Evolutionary conservation across 2,888 invertebrate genomes (phyloP).

Genomic region (Drosophila antonietae): DNA sequence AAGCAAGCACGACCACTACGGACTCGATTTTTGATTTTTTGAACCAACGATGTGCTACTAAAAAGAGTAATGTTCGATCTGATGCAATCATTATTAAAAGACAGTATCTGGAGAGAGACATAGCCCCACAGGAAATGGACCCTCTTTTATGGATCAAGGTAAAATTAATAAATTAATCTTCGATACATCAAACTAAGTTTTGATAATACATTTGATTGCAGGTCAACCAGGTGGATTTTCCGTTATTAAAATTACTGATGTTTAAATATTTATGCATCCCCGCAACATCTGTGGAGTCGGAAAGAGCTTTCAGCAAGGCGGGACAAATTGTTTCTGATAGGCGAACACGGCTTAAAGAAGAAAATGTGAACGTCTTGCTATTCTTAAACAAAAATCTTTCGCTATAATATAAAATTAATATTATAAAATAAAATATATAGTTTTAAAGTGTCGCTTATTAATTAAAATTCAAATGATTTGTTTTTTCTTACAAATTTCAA

Average conservation of each 20-base stretch:
- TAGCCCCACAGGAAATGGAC: background rate
- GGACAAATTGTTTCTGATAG: background rate
- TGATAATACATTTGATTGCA: background rate
- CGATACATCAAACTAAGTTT: background rate
- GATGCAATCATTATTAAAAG: background rate
- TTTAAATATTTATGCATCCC: background rate
- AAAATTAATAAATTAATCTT: background rate
- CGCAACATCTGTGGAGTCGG: background rate
- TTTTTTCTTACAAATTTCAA: too few species aligned
- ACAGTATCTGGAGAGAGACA: background rate
- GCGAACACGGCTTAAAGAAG: background rate
- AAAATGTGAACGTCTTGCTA: too few species aligned
- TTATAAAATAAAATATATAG: too few species aligned
- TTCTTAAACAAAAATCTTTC: too few species aligned
- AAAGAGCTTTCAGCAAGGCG: background rate
- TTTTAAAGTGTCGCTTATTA: too few species aligned
- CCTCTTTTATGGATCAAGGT: conserved; percentile 3
- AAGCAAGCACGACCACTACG: background rate
- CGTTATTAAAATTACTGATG: background rate
- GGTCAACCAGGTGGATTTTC: background rate
- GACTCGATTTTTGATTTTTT: background rate
- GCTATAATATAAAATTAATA: too few species aligned
- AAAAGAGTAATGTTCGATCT: background rate
- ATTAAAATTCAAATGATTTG: too few species aligned
- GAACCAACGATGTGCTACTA: background rate